These are phyloP conservation scores for Turdus rufiventris DNA, from an alignment of 2,113 vertebrate species.

Conservation along the genomic window DNA sequence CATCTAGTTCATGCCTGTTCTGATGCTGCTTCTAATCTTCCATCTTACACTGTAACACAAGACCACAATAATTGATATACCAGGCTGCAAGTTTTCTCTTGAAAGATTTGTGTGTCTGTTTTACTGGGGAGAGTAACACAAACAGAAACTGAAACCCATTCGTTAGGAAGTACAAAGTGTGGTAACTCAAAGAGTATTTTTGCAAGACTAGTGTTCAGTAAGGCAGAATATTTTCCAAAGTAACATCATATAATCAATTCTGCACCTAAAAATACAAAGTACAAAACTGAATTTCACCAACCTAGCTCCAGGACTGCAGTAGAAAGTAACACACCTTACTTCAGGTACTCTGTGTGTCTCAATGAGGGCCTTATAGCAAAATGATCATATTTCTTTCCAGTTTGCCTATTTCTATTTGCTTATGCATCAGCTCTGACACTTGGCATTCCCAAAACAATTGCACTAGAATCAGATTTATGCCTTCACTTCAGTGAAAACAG, in stretches of 20 bases:
- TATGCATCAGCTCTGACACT: neutral
- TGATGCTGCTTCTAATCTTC: neutral
- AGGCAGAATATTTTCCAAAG: neutral
- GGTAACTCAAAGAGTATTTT: neutral
- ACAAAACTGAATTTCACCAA: neutral
- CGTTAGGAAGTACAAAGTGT: neutral
- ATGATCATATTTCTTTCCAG: neutral
- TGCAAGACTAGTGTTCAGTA: neutral
- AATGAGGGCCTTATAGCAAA: neutral
- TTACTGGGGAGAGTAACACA: neutral
- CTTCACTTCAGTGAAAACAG: neutral
- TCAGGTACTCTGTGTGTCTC: neutral
- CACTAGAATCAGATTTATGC: neutral
- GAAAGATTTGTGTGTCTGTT: neutral
- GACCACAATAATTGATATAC: neutral
- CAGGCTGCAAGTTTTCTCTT: neutral
- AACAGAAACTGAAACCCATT: neutral
- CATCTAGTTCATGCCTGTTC: neutral
- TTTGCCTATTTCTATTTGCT: neutral
- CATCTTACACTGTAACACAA: neutral
- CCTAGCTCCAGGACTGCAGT: neutral
- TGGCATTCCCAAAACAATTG: neutral
- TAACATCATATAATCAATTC: neutral
- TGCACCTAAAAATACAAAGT: neutral
- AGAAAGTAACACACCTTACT: neutral